Base-by-base conservation (phyloP, 2,113 vertebrate genomes). In the Chiloscyllium plagiosum region DNA sequence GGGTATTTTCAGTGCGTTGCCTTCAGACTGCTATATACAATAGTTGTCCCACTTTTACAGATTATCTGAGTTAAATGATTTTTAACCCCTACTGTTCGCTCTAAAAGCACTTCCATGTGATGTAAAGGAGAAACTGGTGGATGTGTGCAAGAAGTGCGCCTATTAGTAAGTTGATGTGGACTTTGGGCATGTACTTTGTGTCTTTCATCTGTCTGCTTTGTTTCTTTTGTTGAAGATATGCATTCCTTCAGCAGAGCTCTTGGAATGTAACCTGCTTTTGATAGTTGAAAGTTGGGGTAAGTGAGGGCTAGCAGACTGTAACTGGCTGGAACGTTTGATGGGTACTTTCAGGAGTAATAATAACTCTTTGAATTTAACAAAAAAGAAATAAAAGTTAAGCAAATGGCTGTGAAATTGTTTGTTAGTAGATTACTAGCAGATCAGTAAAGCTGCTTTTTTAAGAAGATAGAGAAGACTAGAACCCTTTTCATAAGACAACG, bases 211-310 rank as follows among this genome's bases (percentile, higher is more conserved):
- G 69, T 72, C 69, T 72, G 94, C 94, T 52, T 95, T 93, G 89
- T 95, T 95, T 95, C 94, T 52, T 94, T 95, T 95, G 68, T 47
- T 26, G 69, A 72, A 70, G 12, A 52, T 72, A 70, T 50, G 69
- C 68, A 26, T 95, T 95, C 42, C 94, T 95, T 68, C 94, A 52
- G 10, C 47, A 76, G 92, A 94, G 94, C 66, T 50, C 69, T 70
- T 95, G 94, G 94, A 95, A 95, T 95, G 94, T 95, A 95, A 95
- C 94, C 26, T 95, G 89, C 94, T 95, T 61, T 95, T 95, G 37
- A 72, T 76, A 95, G 68, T 47, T 29, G 69, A 95, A 95, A 52
- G 94, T 29, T 68, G 76, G 42, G 69, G 72, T 52, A 94, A 68
- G 68, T 47, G 42, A 29, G 42, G 69, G 69, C 26, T 70, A 5